Evolutionary conservation across 2,113 vertebrate species (phyloP).

Genomic region (Nyctereutes procyonoides): DNA sequence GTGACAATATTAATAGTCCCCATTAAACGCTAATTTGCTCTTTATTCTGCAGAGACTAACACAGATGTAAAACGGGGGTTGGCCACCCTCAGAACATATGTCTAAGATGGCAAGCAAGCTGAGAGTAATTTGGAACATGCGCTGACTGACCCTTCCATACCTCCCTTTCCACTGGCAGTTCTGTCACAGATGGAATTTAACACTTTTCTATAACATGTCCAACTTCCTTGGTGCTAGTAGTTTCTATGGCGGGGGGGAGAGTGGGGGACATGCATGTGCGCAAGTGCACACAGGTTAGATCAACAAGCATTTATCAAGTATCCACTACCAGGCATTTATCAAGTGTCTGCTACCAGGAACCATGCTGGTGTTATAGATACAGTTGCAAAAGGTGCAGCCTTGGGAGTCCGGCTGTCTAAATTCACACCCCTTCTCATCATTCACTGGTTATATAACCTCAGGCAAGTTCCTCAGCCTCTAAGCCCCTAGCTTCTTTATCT

Average conservation of each 20-base stretch:
- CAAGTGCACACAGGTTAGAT: not conserved
- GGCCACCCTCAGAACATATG: not conserved
- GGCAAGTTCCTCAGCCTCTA: not conserved
- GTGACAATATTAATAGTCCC: slow-evolving; percentile 11
- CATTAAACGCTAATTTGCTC: slow-evolving; percentile 53
- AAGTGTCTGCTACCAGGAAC: not conserved
- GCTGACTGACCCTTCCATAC: not conserved
- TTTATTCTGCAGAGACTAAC: slow-evolving; percentile 41
- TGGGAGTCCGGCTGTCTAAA: not conserved
- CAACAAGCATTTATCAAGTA: not conserved
- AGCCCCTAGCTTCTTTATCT: not conserved
- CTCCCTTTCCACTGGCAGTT: not conserved
- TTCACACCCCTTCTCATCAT: not conserved
- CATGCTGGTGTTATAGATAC: not conserved
- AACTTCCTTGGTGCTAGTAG: not conserved
- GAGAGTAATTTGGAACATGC: not conserved
- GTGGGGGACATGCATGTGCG: not conserved
- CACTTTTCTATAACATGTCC: not conserved
- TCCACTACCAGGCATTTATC: not conserved
- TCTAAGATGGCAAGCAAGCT: not conserved
- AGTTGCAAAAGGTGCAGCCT: not conserved
- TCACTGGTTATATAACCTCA: not conserved
- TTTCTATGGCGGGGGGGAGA: not conserved
- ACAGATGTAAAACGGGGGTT: slow-evolving; percentile 12
- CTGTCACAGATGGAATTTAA: slow-evolving; percentile 24